Evolutionary conservation across 2,797 vertebrate species (phyloP).

Genomic region (Sebastes hopkinsi): DNA sequence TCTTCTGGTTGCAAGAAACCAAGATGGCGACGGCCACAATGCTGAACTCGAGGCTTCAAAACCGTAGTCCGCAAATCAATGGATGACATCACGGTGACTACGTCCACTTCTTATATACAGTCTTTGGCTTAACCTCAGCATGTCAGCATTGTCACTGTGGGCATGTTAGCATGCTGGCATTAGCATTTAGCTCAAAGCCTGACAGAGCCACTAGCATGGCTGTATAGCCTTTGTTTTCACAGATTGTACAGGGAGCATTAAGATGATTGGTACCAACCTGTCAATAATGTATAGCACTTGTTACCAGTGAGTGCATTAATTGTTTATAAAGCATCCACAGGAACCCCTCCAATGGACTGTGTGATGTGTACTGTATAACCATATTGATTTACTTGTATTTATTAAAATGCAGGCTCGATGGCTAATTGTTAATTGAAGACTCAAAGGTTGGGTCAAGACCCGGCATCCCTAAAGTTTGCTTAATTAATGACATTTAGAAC

Average conservation of each 20-base stretch:
- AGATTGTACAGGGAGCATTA: background rate
- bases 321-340: background rate
- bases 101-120: background rate
- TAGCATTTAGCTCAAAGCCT: background rate
- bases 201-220: background rate
- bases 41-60: fast-evolving
- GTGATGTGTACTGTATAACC: background rate
- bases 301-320: background rate
- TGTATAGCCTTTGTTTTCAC: background rate
- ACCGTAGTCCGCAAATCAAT: fast-evolving
- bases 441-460: background rate
- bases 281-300: background rate
- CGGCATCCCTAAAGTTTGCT: background rate
- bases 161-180: background rate
- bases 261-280: background rate
- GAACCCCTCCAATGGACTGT: background rate
- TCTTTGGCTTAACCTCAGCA: background rate
- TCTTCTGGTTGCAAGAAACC: background rate
- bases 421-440: background rate
- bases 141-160: background rate
- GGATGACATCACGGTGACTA: too few relatives aligned
- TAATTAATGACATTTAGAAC: background rate
- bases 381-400: background rate
- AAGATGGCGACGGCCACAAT: background rate
- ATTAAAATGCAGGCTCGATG: background rate